phyloP scores from a whole-genome alignment of 2,888 invertebrate genomes.

The Ormia ochracea region DNA sequence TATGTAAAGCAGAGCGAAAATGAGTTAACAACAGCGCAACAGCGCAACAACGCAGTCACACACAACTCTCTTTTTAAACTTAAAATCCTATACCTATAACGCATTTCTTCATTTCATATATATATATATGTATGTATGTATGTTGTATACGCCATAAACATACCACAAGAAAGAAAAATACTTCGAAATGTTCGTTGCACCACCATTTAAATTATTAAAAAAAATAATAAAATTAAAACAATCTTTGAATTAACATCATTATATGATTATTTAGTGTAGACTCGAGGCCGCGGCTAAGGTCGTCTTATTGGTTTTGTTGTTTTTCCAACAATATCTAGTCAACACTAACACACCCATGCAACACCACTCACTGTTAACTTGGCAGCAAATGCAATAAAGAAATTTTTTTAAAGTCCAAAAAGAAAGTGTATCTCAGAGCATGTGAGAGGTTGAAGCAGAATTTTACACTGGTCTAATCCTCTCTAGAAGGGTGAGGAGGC shows the following conservation, averaged over 20 bases:
- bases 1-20: conserved; percentile 19
- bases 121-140: too few relatives aligned
- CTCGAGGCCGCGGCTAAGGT: conserved; percentile 60
- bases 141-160: too few relatives aligned
- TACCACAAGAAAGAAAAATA: neutral
- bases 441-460: neutral
- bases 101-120: neutral
- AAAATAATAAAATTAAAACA: neutral
- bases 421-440: neutral
- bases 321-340: conserved; percentile 1
- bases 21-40: conserved; percentile 8
- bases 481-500: neutral
- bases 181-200: neutral
- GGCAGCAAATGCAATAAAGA: conserved; percentile 16
- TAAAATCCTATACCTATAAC: too few relatives aligned
- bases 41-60: conserved; percentile 43
- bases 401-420: conserved; percentile 13
- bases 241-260: conserved; percentile 1
- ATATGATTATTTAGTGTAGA: conserved; percentile 36
- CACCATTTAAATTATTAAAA: neutral
- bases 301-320: conserved; percentile 35
- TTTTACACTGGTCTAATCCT: neutral
- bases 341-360: conserved; percentile 42
- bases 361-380: neutral
- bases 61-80: neutral